Conservation (phyloP, 2,113 vertebrate genomes). For the Poecile atricapillus region DNA sequence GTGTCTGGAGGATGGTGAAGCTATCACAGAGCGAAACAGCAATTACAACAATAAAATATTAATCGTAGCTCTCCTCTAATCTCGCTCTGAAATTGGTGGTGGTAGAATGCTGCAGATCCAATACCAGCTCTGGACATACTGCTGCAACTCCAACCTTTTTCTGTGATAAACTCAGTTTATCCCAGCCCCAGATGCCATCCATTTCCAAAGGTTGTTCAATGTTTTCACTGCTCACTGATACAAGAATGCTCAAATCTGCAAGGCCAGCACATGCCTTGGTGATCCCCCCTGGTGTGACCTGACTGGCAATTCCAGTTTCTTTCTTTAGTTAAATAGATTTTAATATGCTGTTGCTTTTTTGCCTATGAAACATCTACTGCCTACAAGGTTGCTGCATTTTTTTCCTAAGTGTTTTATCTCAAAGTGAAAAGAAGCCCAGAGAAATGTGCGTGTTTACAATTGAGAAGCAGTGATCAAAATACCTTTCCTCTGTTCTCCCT, state of each 20-base stretch:
- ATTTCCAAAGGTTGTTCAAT: background rate
- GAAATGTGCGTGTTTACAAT: background rate
- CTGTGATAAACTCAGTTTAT: background rate
- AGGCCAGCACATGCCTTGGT: background rate
- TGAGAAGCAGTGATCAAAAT: background rate
- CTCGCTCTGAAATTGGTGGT: background rate
- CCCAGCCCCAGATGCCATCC: background rate
- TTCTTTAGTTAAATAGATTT: background rate
- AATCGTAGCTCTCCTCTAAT: rapidly evolving
- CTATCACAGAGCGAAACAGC: background rate
- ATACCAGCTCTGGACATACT: background rate
- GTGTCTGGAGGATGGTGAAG: rapidly evolving
- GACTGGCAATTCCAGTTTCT: background rate
- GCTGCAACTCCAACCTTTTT: background rate
- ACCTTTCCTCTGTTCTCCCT: background rate
- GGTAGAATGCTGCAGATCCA: background rate
- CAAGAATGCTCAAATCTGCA: background rate
- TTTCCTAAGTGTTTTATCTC: background rate
- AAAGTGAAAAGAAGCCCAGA: background rate
- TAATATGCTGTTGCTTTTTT: background rate
- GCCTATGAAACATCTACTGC: background rate
- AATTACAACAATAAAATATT: background rate
- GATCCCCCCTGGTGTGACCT: rapidly evolving
- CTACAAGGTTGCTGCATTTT: background rate
- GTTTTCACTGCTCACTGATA: background rate